A percentile compares a stretch with the other conserved stretches of the same genome.
phyloP scores from a whole-genome alignment of 2,888 invertebrate species.

The Pharmacophagus antenor region DNA sequence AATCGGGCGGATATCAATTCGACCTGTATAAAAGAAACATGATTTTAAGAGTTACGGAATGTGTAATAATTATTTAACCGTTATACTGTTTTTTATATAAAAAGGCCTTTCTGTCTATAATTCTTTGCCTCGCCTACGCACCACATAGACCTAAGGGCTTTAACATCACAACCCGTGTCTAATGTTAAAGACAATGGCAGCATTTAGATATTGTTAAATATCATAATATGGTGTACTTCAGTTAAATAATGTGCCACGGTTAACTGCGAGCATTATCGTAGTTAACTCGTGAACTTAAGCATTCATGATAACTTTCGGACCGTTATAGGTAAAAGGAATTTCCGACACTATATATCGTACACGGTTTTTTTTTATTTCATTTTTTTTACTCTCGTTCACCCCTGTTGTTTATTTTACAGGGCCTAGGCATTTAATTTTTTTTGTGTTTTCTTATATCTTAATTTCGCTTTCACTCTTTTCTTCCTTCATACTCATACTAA shows the following conservation, averaged over 20 bases:
- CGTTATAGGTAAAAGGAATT: neutral
- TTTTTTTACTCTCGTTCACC: no score
- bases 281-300: slow-evolving; percentile 13
- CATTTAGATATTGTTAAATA: slow-evolving; percentile 74
- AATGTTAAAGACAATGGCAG: slow-evolving; percentile 70
- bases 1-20: no score
- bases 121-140: slow-evolving; percentile 58
- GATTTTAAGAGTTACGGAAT: no score
- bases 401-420: no score
- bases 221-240: slow-evolving; percentile 62
- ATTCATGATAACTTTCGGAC: neutral
- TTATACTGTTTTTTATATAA: neutral
- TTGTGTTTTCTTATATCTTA: no score
- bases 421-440: no score
- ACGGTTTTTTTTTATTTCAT: no score
- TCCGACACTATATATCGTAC: no score
- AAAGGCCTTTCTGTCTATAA: slow-evolving; percentile 27
- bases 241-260: slow-evolving; percentile 59
- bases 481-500: no score
- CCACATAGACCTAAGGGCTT: slow-evolving; percentile 47
- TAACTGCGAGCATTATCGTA: slow-evolving; percentile 33
- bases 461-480: no score
- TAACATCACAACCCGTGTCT: slow-evolving; percentile 58
- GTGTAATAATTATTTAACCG: no score
- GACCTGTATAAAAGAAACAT: no score